These are phyloP conservation scores for Cepaea nemoralis DNA, from an alignment of 1,140 invertebrate genomes.

Conservation along the genomic window DNA sequence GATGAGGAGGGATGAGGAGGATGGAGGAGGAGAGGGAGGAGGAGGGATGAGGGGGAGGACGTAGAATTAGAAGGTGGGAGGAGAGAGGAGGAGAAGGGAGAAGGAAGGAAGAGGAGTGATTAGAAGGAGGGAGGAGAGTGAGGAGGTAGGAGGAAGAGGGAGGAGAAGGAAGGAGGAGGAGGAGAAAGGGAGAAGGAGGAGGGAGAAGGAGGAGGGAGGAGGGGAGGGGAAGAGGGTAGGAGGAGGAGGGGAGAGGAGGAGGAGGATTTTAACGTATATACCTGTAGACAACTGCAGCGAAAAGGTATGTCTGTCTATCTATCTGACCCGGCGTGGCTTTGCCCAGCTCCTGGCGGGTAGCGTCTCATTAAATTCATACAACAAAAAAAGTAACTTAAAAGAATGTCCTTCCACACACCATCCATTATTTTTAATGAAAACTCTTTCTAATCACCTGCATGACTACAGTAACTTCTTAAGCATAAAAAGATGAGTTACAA, in stretches of 20 bases:
- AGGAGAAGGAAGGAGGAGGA: background rate
- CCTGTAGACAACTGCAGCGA: too few species aligned
- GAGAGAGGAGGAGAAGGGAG: constrained; percentile 8
- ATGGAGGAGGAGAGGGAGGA: background rate
- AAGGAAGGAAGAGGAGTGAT: background rate
- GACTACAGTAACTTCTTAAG: too few species aligned
- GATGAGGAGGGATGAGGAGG: background rate
- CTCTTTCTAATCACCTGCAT: too few species aligned
- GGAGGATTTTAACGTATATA: background rate
- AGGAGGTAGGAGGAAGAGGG: background rate
- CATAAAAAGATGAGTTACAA: too few species aligned
- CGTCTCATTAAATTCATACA: too few species aligned
- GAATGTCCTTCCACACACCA: too few species aligned
- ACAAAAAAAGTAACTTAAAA: too few species aligned
- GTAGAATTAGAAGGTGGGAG: background rate
- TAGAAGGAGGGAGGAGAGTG: background rate
- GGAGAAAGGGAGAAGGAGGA: background rate
- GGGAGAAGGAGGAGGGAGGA: background rate
- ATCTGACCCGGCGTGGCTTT: too few species aligned
- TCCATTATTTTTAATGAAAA: too few species aligned
- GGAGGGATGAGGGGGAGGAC: background rate
- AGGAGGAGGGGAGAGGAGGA: background rate
- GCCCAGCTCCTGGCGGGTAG: too few species aligned
- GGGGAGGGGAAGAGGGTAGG: background rate
- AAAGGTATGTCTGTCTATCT: too few species aligned